phyloP scores from a whole-genome alignment of 2,888 invertebrate genomes.

The Eristalinus sepulchralis region DNA sequence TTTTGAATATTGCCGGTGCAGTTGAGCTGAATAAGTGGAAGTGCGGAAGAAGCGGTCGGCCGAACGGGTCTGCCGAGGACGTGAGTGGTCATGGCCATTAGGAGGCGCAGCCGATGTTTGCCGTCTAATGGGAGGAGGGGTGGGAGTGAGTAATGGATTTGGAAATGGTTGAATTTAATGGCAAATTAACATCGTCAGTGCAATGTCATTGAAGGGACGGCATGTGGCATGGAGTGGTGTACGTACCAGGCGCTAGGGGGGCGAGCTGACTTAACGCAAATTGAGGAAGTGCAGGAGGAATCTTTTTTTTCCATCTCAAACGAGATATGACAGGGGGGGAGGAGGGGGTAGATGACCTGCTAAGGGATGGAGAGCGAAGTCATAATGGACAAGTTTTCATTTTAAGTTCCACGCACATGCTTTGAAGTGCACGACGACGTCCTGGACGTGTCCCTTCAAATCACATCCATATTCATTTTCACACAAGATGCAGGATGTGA shows the following conservation, averaged over 20 bases:
- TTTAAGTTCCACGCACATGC: constrained; percentile 49
- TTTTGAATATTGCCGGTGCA: not conserved
- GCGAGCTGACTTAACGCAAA: no score
- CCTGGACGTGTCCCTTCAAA: constrained; percentile 55
- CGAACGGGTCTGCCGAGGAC: not conserved
- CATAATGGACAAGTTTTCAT: constrained; percentile 69
- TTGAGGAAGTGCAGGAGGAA: no score
- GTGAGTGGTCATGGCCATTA: not conserved
- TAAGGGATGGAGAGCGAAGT: constrained; percentile 13
- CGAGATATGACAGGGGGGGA: no score
- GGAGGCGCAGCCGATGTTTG: not conserved
- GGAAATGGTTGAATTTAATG: not conserved
- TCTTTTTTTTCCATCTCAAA: constrained; percentile 10
- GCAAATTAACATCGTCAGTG: not conserved
- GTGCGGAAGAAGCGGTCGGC: not conserved
- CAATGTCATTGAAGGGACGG: no score
- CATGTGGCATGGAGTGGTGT: no score
- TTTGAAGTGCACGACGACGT: not conserved
- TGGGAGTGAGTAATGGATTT: not conserved
- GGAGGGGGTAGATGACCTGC: not conserved
- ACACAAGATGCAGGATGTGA: constrained; percentile 26
- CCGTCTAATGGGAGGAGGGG: not conserved
- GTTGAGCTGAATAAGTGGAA: not conserved
- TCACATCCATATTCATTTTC: constrained; percentile 51
- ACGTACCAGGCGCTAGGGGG: no score